These are phyloP conservation scores for Euphonia xanthogaster DNA, from an alignment of 2,797 vertebrate species.

Conservation along the genomic window DNA sequence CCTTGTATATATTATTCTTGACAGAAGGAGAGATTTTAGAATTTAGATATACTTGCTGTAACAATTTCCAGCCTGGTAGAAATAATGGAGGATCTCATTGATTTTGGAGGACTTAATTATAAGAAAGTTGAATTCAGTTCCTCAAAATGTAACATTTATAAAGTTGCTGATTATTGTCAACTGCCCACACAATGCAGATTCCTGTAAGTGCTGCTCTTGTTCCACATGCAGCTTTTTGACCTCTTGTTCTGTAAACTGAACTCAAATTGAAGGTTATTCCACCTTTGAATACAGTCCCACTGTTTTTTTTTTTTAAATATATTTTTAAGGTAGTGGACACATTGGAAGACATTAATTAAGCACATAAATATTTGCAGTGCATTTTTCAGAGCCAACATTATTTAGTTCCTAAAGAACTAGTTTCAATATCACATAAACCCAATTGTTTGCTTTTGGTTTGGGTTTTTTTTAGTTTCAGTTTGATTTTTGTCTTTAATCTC, in stretches of 20 bases:
- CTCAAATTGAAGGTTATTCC: not conserved
- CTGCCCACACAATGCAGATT: accelerated
- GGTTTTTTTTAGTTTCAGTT: not conserved
- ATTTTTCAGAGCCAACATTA: not conserved
- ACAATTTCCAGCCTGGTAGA: not conserved
- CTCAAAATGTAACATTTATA: not conserved
- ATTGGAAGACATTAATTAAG: not conserved
- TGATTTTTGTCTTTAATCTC: not conserved
- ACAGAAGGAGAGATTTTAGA: not conserved
- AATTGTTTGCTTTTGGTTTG: not conserved
- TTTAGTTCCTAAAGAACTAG: not conserved
- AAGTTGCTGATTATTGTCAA: not conserved
- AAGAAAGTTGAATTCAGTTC: not conserved
- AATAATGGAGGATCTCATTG: not conserved
- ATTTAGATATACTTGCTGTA: not conserved
- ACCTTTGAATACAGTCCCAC: not conserved
- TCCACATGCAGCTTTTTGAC: not conserved
- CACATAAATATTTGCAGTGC: not conserved
- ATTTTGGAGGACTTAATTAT: not conserved
- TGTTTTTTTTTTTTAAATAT: accelerated
- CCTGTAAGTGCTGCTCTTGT: not conserved
- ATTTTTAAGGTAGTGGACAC: not conserved
- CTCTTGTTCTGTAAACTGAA: not conserved
- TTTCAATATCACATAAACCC: not conserved
- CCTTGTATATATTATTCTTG: not conserved